A percentile compares a stretch with the other conserved stretches of the same genome.
Conservation (phyloP, 1,140 invertebrate genomes). For the Monomorium pharaonis region DNA sequence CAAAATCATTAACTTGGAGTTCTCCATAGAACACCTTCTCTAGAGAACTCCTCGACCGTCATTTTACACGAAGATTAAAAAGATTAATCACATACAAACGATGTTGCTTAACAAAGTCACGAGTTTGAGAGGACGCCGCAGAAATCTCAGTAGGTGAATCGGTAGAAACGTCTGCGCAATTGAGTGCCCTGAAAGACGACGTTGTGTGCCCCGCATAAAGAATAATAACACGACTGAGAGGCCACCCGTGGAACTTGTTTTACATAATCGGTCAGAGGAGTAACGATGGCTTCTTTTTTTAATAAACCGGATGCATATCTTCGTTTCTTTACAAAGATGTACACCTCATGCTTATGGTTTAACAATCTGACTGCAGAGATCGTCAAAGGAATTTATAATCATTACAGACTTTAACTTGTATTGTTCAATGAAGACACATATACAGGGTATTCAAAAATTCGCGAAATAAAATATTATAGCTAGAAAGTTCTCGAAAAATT, state of each 20-base stretch:
- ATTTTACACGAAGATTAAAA: slow-evolving; percentile 12
- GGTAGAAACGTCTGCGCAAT: slow-evolving; percentile 64
- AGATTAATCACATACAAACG: slow-evolving; percentile 25
- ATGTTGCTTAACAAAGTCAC: slow-evolving; percentile 25
- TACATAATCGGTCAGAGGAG: slow-evolving; percentile 70
- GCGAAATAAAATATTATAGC: no score
- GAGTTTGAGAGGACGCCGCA: slow-evolving; percentile 1
- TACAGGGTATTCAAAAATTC: background rate
- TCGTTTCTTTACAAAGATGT: slow-evolving; percentile 26
- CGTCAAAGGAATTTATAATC: background rate
- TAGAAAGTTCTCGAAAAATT: no score
- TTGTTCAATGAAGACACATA: slow-evolving; percentile 7
- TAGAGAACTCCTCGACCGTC: slow-evolving; percentile 2
- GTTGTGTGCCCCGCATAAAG: slow-evolving; percentile 30
- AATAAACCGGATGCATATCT: slow-evolving; percentile 63
- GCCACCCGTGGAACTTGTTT: slow-evolving; percentile 71
- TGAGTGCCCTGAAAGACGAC: slow-evolving; percentile 26
- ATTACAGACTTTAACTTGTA: slow-evolving; percentile 38
- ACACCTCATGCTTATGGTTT: slow-evolving; percentile 11
- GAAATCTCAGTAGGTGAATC: slow-evolving; percentile 61
- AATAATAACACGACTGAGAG: slow-evolving; percentile 56
- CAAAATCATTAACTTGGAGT: background rate
- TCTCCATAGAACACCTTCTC: background rate
- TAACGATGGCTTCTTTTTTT: slow-evolving; percentile 53
- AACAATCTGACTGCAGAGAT: slow-evolving; percentile 4